Conservation (phyloP, 2,888 invertebrate species). For the Chorisops tibialis region DNA sequence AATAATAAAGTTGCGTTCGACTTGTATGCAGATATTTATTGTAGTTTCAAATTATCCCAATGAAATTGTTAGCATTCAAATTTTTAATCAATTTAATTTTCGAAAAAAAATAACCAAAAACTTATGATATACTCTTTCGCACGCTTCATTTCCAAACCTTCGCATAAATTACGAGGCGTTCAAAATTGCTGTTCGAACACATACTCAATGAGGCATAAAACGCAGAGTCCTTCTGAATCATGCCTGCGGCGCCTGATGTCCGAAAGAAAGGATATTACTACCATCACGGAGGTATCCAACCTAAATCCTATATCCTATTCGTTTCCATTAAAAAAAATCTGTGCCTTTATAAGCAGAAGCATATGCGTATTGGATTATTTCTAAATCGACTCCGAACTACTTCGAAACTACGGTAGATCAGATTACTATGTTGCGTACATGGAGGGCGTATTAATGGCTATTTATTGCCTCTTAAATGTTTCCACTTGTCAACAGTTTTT, state of each 20-base stretch:
- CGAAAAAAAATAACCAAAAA: too few relatives aligned
- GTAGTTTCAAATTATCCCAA: too few relatives aligned
- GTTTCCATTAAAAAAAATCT: neutral
- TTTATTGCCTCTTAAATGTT: slow-evolving; percentile 34
- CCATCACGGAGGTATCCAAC: neutral
- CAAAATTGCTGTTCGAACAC: slow-evolving; percentile 3
- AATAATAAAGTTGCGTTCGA: too few relatives aligned
- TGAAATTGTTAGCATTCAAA: too few relatives aligned
- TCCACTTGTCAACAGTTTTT: slow-evolving; percentile 33
- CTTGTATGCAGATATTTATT: too few relatives aligned
- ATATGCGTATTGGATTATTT: neutral
- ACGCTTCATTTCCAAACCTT: neutral
- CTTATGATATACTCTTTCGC: too few relatives aligned
- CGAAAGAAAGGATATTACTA: neutral
- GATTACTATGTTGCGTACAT: neutral
- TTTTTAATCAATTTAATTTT: too few relatives aligned
- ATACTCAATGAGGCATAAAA: slow-evolving; percentile 18
- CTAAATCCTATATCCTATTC: neutral
- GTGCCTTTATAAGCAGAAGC: neutral
- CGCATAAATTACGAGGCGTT: slow-evolving; percentile 16
- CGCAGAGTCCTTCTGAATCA: neutral
- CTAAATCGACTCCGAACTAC: too few relatives aligned
- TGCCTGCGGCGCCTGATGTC: slow-evolving; percentile 16
- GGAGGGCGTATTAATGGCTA: slow-evolving; percentile 34
- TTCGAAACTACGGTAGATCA: too few relatives aligned